phyloP scores from a whole-genome alignment of 2,797 vertebrate species.

The Balearica regulorum region DNA sequence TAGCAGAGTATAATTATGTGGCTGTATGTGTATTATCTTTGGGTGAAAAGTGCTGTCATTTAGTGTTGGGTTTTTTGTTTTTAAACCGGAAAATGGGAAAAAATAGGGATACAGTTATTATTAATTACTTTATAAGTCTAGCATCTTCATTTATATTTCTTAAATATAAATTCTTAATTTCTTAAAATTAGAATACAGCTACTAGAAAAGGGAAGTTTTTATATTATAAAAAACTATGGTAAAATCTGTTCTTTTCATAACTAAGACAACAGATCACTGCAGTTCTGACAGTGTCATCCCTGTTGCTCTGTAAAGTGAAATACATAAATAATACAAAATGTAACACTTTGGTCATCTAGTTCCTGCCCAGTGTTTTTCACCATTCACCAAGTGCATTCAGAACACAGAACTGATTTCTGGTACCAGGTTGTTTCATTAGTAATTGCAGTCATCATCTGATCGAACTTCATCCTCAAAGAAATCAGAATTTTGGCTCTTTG shows the following conservation, averaged over 20 bases:
- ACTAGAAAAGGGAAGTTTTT: not conserved
- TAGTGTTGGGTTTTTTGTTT: not conserved
- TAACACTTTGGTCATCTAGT: not conserved
- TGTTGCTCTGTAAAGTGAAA: not conserved
- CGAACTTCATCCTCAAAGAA: not conserved
- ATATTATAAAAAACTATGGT: not conserved
- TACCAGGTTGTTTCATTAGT: not conserved
- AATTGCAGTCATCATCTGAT: not conserved
- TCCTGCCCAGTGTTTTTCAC: not conserved
- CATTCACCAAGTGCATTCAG: not conserved
- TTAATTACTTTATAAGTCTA: not conserved
- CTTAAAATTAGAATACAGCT: not conserved
- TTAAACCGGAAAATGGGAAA: not conserved
- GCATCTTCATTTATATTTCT: not conserved
- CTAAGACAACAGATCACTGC: not conserved
- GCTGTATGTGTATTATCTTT: not conserved
- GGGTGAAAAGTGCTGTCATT: not conserved
- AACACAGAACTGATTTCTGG: not conserved
- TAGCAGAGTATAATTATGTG: not conserved
- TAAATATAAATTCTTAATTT: too few species aligned
- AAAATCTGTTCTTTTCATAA: not conserved
- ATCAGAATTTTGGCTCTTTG: not conserved
- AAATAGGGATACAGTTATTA: not conserved
- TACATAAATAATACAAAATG: not conserved
- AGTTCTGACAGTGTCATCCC: not conserved